Base-by-base conservation (phyloP, 2,797 vertebrate genomes). In the Sebastes matsubarae region DNA sequence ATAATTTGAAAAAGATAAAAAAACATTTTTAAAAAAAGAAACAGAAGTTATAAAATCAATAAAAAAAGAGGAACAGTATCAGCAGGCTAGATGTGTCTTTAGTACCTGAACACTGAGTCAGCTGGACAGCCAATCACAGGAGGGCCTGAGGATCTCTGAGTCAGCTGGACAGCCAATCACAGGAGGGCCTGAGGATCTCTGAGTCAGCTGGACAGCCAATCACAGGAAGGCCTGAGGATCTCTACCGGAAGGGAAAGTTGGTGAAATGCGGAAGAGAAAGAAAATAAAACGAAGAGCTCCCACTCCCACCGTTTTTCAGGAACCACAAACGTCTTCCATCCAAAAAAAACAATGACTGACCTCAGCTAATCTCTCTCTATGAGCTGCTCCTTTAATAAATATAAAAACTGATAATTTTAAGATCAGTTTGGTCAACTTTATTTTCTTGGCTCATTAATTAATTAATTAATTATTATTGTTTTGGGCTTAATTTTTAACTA, bases 191-290 rank as follows among this genome's bases (percentile, higher is more conserved):
- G 30, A 32, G 30, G 30, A 32, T 32, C 30, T 32, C 8, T 32
- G 60, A 24, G 6, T 65, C 65, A 61, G 3, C 6, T 30, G 8
- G 54, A 22, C 67, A 75, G 70, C 91, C 88, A 92, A 92, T 90
- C 77, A 92, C 27, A 68, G 79, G 6, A 34, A 2, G 20, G 14
- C 34, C 29, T 30, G 29, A 30, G 29, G 29, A 30, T 30, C 29
- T 30, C 29, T 30, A 36, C 78, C 79, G 88, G 72, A 91, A 91
- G 82, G 30, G 84, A 91, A 89, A 88, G 86, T 76, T 80, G 78
- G 52, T 60, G 29, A 93, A 92, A 93, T 84, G 82, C 76, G 82
- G 91, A 95, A 93, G 75, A 52, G 7, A 22, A 16, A 25, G 8
- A 59, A 24, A 70, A 73, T 5, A 4, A 32, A 69, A 25, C 0